Evolutionary conservation across 2,797 vertebrate species (phyloP), one percentile per base, ranked within the genome.

Genomic region (Lophura swinhoii): DNA sequence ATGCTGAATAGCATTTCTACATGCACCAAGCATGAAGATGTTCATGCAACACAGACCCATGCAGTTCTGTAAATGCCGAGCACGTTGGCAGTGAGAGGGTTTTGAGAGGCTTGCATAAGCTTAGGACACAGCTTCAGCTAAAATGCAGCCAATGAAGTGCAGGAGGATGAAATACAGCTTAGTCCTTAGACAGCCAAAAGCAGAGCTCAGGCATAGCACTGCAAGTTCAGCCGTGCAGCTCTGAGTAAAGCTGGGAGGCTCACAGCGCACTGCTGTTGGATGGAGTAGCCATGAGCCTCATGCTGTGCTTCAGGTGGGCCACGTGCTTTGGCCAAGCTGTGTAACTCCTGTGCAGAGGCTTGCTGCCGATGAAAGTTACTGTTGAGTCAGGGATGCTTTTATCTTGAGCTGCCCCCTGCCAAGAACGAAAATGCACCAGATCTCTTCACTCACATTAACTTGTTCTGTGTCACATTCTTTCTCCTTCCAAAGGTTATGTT

Each of bases 401-500:
- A 46, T 46, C 46, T 67, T 48, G 33, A 84, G 28, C 67, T 1
- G 0, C 17, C 39, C 1, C 0, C 78, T 82, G 67, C 41, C 46
- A 51, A 55, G 67, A 78, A 51, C 4, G 71, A 76, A 24, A 77
- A 39, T 1, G 1, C 78, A 94, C 24, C 80, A 90, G 90, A 83
- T 23, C 26, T 22, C 81, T 90, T 76, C 37, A 21, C 31, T 87
- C 78, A 74, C 28, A 68, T 82, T 60, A 44, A 44, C 59, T 86
- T 82, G 48, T 44, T 82, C 80, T 53, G 0, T 86, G 64, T 88
- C 77, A 55, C 71, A 77, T 92, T 91, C 63, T 92, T 92, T 90
- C 68, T 62, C 37, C 1, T 0, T 17, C 56, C 64, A 94, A 91
- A 87, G 51, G 85, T 71, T 84, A 94, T 88, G 93, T 84, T 12